Evolutionary conservation across 2,888 invertebrate species (phyloP), one percentile per base, ranked within the genome.

Genomic region (Actias luna): DNA sequence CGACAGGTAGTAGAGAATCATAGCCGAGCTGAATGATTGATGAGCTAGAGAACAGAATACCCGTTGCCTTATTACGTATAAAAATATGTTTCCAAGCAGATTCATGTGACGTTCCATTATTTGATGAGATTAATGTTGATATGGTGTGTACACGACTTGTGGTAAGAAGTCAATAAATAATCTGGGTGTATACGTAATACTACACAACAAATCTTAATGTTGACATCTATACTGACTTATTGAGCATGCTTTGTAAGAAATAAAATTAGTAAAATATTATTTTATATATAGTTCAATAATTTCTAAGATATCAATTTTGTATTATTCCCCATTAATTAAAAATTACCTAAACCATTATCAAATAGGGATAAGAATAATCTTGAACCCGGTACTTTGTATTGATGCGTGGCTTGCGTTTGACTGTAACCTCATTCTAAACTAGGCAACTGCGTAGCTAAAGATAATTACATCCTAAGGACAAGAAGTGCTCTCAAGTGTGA

Each of bases 41-140:
- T 89, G 83, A 69, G 76, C 71, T 72, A 68, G 72, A 74, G 72
- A 74, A 77, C 77, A 76, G 80, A 79, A 83, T 79, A 87, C 86
- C 83, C 87, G 88, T 86, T 85, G 84, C 87, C 88, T 89, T 91
- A 89, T 88, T 87, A 89, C 81, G 79, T 82, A 79, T 81, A 85
- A 82, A 83, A 79, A 82, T 79, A 78, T 84, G 81, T 80, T 76
- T 76, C 76, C 77, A 79, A 80, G 83, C 83, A 76, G 75, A 75
- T 76, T 74, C 76, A 68, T 78, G 78, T 84, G 89, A 88, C 88
- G 80, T 87, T 82, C 83, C 87, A 89, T 91, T 91, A 91, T 87
- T 89, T 88, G 82, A 80, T 78, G 81, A 85, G 85, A 88, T 83
- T 85, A 88, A 89, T 88, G 86, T 87, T 85, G 77, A 79, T 79